Conservation (phyloP, 2,113 vertebrate species). For the Rutilus rutilus region DNA sequence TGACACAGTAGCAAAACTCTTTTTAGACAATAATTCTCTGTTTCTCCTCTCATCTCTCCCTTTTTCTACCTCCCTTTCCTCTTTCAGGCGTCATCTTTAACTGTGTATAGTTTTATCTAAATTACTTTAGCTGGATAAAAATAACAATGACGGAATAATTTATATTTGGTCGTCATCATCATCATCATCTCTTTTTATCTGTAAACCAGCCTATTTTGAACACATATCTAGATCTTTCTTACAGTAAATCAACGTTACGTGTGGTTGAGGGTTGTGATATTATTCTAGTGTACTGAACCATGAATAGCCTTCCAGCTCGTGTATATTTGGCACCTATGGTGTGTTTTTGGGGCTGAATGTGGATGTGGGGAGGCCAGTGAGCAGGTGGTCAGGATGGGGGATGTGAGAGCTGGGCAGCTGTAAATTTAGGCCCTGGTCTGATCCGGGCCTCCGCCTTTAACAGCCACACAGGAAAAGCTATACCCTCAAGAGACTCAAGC, state of each 20-base stretch:
- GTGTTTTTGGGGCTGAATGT: neutral
- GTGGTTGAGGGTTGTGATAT: constrained; percentile 13
- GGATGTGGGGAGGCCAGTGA: constrained; percentile 23
- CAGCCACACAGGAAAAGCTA: constrained; percentile 56
- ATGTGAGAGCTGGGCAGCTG: constrained; percentile 59
- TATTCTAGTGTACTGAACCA: constrained; percentile 27
- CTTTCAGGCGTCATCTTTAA: neutral
- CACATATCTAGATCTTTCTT: neutral
- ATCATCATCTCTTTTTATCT: neutral
- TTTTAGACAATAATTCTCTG: constrained; percentile 11
- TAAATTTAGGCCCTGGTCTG: constrained; percentile 70
- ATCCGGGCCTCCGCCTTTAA: constrained; percentile 61
- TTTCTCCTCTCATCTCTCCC: constrained; percentile 17
- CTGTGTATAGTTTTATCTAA: neutral
- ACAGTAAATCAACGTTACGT: constrained; percentile 1
- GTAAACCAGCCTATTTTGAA: neutral
- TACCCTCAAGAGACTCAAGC: constrained; percentile 59
- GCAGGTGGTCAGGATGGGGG: constrained; percentile 62
- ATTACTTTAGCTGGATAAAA: neutral
- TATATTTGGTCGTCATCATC: neutral
- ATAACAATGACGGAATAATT: neutral
- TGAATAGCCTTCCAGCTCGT: constrained; percentile 12
- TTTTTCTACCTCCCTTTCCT: neutral
- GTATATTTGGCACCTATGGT: constrained; percentile 18
- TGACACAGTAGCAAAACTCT: constrained; percentile 51